phyloP scores from a whole-genome alignment of 2,888 invertebrate genomes.

The Diaprepes abbreviatus region DNA sequence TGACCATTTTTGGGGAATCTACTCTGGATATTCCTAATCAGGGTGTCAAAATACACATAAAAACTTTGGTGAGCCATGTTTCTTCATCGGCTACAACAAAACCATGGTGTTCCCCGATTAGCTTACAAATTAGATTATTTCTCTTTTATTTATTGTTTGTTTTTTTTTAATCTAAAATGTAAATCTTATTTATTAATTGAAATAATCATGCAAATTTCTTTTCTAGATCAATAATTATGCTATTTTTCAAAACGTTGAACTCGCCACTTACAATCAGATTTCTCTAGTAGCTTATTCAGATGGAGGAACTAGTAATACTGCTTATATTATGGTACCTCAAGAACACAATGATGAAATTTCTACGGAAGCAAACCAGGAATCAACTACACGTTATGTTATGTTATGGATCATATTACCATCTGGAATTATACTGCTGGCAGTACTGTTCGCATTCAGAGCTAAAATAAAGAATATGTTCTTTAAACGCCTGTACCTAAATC shows the following conservation, averaged over 20 bases:
- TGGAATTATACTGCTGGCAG: neutral
- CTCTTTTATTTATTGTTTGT: no score
- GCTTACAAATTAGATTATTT: no score
- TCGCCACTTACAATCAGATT: conserved; percentile 57
- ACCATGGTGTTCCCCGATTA: no score
- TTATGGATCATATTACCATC: neutral
- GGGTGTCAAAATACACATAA: no score
- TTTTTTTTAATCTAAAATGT: no score
- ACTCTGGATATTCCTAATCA: no score
- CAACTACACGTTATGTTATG: neutral
- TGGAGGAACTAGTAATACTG: conserved; percentile 17
- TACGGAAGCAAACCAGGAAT: neutral
- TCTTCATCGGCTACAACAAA: no score
- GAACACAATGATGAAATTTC: neutral
- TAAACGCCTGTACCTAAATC: no score
- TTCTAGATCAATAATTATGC: conserved; percentile 16
- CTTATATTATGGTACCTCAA: neutral
- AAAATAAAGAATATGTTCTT: neutral
- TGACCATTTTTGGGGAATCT: no score
- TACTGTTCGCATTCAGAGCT: neutral
- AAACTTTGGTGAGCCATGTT: no score
- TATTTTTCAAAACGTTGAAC: neutral
- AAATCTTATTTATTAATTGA: conserved; percentile 60
- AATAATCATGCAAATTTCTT: conserved; percentile 24
- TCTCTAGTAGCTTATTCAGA: conserved; percentile 31